Evolutionary conservation across 1,140 invertebrate genomes (phyloP).

Genomic region (Scaptomyza montana): DNA sequence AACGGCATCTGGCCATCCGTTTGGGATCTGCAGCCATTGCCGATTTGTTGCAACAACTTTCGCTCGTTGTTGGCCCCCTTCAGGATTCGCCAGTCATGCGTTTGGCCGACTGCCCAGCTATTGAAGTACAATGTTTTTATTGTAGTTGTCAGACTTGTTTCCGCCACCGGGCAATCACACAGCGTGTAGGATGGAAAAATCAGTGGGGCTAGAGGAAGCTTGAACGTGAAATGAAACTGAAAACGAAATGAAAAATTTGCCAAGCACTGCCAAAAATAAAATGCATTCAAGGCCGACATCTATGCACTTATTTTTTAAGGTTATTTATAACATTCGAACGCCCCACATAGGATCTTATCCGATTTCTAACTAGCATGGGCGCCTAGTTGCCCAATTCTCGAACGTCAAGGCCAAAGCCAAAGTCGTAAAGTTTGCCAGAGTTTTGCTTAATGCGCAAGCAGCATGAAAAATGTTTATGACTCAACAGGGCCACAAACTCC

Average conservation of each 20-base stretch:
- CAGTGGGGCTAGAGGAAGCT: slow-evolving; percentile 20
- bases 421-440: slow-evolving; percentile 68
- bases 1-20: background rate
- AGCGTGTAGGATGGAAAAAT: background rate
- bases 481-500: background rate
- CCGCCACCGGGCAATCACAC: slow-evolving; percentile 32
- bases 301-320: slow-evolving; percentile 43
- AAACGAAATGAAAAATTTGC: slow-evolving; percentile 26
- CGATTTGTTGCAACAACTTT: slow-evolving; percentile 58
- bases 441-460: slow-evolving; percentile 62
- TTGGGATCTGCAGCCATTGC: slow-evolving; percentile 4
- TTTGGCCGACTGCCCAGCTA: slow-evolving; percentile 52
- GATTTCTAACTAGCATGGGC: slow-evolving; percentile 54
- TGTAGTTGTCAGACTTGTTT: slow-evolving; percentile 19
- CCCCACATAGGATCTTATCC: slow-evolving; percentile 60
- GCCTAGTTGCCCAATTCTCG: slow-evolving; percentile 26
- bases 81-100: background rate
- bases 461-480: slow-evolving; percentile 30
- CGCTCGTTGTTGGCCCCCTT: slow-evolving; percentile 46
- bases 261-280: slow-evolving; percentile 48
- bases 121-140: slow-evolving; percentile 9
- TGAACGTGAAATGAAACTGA: slow-evolving; percentile 31
- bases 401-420: slow-evolving; percentile 44
- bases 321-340: slow-evolving; percentile 69
- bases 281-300: slow-evolving; percentile 65